Evolutionary conservation across 2,888 invertebrate species (phyloP), one percentile per base, ranked within the genome.

Genomic region (Acrobasis suavella): DNA sequence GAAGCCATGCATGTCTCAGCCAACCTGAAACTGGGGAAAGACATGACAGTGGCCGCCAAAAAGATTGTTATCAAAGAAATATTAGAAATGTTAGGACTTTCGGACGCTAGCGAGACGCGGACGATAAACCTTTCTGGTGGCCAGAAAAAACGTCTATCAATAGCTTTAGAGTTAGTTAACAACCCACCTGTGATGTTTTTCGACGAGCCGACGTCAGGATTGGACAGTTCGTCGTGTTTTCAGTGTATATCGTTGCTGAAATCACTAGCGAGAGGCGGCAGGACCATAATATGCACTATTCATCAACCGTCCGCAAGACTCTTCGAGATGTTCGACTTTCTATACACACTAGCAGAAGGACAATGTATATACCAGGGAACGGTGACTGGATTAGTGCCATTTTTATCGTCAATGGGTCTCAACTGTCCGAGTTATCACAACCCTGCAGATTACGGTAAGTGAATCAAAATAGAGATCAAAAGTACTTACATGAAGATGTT

Each of bases 101-200:
- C 93, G 62, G 97, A 97, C 67, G 96, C 97, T 64, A 93, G 94
- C 61, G 95, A 97, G 73, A 98, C 97, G 0, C 93, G 96, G 74
- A 96, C 97, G 14, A 94, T 94, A 59, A 96, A 95, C 79, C 93
- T 98, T 51, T 98, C 98, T 9, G 98, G 98, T 17, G 98, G 98
- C 0, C 98, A 98, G 89, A 94, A 97, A 68, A 98, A 98, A 85
- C 94, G 98, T 64, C 92, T 98, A 67, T 97, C 98, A 8, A 98
- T 98, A 78, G 98, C 98, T 62, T 90, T 97, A 81, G 98, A 98
- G 89, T 93, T 98, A 83, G 98, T 98, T 59, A 98, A 98, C 88
- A 98, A 98, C 91, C 98, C 98, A 32, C 98, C 98, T 69, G 97
- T 98, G 66, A 98, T 98, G 98, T 98, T 98, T 88, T 98, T 98